Conservation (phyloP, 2,113 vertebrate genomes). For the Cyprinodon tularosa region DNA sequence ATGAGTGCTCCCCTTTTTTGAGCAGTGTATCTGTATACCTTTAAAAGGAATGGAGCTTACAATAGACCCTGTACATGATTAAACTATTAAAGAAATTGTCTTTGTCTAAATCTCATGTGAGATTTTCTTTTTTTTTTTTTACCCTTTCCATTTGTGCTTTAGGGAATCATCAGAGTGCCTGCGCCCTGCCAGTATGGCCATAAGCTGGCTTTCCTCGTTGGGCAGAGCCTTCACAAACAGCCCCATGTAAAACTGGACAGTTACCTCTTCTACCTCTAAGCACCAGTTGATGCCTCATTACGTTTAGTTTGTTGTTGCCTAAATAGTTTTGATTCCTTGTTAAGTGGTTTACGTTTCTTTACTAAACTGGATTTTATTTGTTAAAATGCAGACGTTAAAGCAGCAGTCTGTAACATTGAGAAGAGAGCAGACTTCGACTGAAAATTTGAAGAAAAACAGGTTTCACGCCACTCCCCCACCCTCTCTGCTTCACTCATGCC, state of each 20-base stretch:
- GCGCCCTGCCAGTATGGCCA: slow-evolving; percentile 97
- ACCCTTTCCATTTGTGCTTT: not conserved
- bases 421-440: too few relatives aligned
- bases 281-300: not conserved
- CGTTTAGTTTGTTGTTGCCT: too few relatives aligned
- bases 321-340: too few relatives aligned
- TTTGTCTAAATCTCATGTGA: not conserved
- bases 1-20: too few relatives aligned
- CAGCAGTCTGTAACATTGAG: too few relatives aligned
- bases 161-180: slow-evolving; percentile 93
- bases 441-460: too few relatives aligned
- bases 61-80: not conserved
- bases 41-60: not conserved
- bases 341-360: too few relatives aligned
- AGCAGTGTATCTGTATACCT: not conserved
- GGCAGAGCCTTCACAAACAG: slow-evolving; percentile 91
- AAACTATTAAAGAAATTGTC: not conserved
- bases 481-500: too few relatives aligned
- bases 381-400: too few relatives aligned
- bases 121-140: not conserved
- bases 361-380: too few relatives aligned
- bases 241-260: slow-evolving; percentile 83
- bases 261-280: slow-evolving; percentile 90
- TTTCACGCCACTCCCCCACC: too few relatives aligned
- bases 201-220: slow-evolving; percentile 94